A percentile compares a stretch with the other conserved stretches of the same genome.
Evolutionary conservation across 2,113 vertebrate genomes (phyloP).

Genomic region (Psittacula cyanocephala): DNA sequence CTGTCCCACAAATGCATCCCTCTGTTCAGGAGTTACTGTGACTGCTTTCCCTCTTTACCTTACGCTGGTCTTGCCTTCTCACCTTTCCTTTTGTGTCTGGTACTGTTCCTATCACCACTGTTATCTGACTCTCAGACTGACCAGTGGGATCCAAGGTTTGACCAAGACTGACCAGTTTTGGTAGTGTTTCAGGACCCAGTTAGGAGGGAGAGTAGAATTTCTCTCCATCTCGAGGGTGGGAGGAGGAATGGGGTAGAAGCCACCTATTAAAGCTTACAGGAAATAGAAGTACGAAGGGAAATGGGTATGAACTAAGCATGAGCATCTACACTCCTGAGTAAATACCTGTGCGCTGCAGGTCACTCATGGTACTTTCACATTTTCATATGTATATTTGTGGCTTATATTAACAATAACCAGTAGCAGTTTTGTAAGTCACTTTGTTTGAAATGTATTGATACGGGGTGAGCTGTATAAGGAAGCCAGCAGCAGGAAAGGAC

Average conservation of each 20-base stretch:
- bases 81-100: background rate
- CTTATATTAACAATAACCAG: background rate
- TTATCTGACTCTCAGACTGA: rapidly evolving
- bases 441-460: background rate
- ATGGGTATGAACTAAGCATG: background rate
- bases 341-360: background rate
- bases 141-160: background rate
- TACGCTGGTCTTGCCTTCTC: rapidly evolving
- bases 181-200: background rate
- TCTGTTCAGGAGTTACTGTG: background rate
- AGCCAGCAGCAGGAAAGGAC: background rate
- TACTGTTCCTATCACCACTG: background rate
- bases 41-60: rapidly evolving
- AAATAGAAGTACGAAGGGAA: background rate
- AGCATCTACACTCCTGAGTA: background rate
- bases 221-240: background rate
- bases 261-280: background rate
- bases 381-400: background rate
- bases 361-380: background rate
- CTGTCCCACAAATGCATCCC: rapidly evolving
- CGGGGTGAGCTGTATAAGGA: background rate
- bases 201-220: background rate
- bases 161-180: background rate
- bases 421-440: background rate
- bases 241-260: background rate